These are phyloP conservation scores for Phoeniculus purpureus DNA, from an alignment of 2,797 vertebrate genomes.

Conservation along the genomic window DNA sequence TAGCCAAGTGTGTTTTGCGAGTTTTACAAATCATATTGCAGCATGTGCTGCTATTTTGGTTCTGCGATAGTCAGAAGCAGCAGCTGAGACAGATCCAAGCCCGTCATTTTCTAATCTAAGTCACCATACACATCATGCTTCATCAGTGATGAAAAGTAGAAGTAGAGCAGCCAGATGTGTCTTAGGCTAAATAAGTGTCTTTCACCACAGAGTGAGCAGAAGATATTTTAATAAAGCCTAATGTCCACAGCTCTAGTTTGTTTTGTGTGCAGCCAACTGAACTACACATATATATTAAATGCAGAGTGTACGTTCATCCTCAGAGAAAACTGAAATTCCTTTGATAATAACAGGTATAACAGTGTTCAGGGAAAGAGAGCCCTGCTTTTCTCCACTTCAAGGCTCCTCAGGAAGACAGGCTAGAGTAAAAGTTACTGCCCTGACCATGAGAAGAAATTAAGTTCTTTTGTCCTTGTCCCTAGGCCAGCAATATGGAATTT, in stretches of 20 bases:
- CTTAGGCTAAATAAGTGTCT: not conserved
- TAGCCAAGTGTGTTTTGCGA: not conserved
- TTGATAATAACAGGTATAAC: not conserved
- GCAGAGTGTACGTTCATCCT: not conserved
- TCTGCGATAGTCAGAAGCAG: not conserved
- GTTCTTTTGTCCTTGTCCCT: not conserved
- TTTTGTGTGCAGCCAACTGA: not conserved
- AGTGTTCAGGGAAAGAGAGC: not conserved
- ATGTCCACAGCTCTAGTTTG: not conserved
- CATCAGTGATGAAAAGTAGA: not conserved
- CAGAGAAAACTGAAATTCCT: not conserved
- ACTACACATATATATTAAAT: not conserved
- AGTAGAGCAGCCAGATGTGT: not conserved
- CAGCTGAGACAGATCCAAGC: conserved; percentile 20
- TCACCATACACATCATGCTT: not conserved
- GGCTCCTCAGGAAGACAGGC: not conserved
- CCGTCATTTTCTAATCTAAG: conserved; percentile 44
- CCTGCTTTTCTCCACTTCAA: not conserved
- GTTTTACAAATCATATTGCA: not conserved
- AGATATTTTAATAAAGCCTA: not conserved
- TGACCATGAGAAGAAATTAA: not conserved
- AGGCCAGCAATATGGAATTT: not conserved
- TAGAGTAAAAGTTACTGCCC: not conserved
- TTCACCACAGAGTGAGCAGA: not conserved
- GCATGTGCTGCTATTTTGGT: conserved; percentile 45